Evolutionary conservation across 2,888 invertebrate genomes (phyloP).

Genomic region (Camptogramma bilineatum): DNA sequence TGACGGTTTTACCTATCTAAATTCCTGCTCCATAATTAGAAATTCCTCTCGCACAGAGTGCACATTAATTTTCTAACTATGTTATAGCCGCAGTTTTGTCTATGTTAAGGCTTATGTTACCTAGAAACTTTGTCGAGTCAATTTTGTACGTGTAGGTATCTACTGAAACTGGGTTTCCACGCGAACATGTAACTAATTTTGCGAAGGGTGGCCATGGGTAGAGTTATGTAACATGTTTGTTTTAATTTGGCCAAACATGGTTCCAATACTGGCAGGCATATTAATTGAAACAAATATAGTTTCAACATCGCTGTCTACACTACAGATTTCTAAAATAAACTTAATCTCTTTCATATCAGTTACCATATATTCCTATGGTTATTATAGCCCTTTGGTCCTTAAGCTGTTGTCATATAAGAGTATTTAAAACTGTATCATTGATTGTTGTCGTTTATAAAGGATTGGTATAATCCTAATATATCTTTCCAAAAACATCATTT

Average conservation of each 20-base stretch:
- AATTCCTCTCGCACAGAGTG: slow-evolving; percentile 1
- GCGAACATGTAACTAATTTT: slow-evolving; percentile 22
- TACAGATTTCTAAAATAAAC: too few relatives aligned
- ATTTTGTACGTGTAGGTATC: slow-evolving; percentile 30
- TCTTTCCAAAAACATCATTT: too few relatives aligned
- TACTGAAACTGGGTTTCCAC: slow-evolving; percentile 27
- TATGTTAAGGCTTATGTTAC: slow-evolving; percentile 14
- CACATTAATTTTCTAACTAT: slow-evolving; percentile 10
- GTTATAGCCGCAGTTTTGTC: slow-evolving; percentile 7
- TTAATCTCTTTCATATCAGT: too few relatives aligned
- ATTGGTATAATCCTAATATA: too few relatives aligned
- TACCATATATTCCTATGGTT: slow-evolving; percentile 7
- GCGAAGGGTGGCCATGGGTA: slow-evolving; percentile 29
- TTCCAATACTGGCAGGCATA: too few relatives aligned
- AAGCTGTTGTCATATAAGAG: too few relatives aligned
- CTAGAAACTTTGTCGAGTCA: slow-evolving; percentile 31
- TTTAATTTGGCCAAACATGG: too few relatives aligned
- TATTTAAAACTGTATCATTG: background rate
- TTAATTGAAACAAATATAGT: too few relatives aligned
- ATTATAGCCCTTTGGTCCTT: slow-evolving; percentile 14
- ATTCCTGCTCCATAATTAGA: background rate
- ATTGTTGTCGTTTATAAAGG: background rate
- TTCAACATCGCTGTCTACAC: too few relatives aligned
- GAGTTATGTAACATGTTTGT: background rate
- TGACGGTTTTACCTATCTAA: slow-evolving; percentile 3